A percentile compares a stretch with the other conserved stretches of the same genome.
These are phyloP conservation scores for Lepus timidus DNA, from an alignment of 2,113 vertebrate species.

Conservation along the genomic window DNA sequence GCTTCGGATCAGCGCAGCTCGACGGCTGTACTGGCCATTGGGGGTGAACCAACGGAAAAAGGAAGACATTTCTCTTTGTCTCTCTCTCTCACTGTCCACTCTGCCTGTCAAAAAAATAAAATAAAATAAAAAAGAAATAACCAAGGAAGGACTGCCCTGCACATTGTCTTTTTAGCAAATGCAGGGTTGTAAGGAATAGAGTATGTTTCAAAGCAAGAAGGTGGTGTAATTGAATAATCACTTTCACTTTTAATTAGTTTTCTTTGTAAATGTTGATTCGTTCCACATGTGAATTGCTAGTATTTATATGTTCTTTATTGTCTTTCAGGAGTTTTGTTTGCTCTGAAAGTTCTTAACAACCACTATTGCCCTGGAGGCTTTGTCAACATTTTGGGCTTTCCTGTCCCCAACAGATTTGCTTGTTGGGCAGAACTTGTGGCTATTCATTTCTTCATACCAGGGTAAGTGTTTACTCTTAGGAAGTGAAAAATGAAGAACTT, in stretches of 20 bases:
- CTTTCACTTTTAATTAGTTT: slow-evolving; percentile 57
- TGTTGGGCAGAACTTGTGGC: slow-evolving; percentile 96
- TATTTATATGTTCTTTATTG: slow-evolving; percentile 61
- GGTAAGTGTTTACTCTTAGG: slow-evolving; percentile 89
- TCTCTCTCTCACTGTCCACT: too few species aligned
- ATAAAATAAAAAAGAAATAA: too few species aligned
- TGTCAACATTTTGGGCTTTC: slow-evolving; percentile 91
- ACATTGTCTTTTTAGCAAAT: background rate
- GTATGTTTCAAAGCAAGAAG: background rate
- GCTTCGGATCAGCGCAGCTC: too few species aligned
- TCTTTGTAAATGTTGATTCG: background rate
- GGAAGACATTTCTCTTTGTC: too few species aligned
- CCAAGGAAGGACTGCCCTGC: background rate
- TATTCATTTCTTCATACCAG: slow-evolving; percentile 93
- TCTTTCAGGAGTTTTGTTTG: slow-evolving; percentile 95
- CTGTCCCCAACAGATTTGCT: slow-evolving; percentile 90
- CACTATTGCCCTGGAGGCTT: slow-evolving; percentile 92
- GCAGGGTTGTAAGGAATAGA: background rate
- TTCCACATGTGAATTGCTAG: slow-evolving; percentile 21
- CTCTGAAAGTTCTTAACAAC: slow-evolving; percentile 96
- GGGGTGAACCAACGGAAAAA: too few species aligned
- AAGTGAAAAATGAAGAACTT: background rate
- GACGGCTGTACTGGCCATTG: too few species aligned
- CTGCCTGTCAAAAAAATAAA: background rate
- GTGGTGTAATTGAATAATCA: background rate